A percentile compares a stretch with the other conserved stretches of the same genome.
phyloP scores from a whole-genome alignment of 2,797 vertebrate genomes.

The Peromyscus nudipes region DNA sequence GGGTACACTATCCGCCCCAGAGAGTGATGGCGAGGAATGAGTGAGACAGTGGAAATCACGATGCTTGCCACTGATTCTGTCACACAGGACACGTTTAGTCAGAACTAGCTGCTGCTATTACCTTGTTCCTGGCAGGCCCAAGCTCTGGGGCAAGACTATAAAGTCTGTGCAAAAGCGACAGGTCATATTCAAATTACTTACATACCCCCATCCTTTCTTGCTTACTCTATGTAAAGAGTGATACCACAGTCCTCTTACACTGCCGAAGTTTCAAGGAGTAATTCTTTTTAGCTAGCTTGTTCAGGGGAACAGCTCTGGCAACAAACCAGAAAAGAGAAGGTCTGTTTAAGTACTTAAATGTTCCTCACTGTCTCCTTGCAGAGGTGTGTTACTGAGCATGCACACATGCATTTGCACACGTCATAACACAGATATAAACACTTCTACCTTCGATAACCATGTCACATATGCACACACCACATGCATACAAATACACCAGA shows the following conservation, averaged over 20 bases:
- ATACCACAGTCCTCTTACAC: background rate
- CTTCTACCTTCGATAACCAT: background rate
- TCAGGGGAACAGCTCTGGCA: background rate
- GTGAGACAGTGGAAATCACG: background rate
- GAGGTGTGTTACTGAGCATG: background rate
- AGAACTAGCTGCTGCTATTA: background rate
- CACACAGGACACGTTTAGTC: too few relatives aligned
- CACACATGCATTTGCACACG: fast-evolving
- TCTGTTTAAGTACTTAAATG: background rate
- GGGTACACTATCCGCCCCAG: background rate
- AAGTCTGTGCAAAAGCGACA: background rate
- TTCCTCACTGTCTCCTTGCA: background rate
- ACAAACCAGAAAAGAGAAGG: background rate
- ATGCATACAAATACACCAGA: background rate
- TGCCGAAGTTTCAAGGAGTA: background rate
- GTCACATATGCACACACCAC: background rate
- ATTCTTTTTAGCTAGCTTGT: background rate
- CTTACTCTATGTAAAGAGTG: background rate
- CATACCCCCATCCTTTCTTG: background rate
- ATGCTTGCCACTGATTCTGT: background rate
- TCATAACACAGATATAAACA: background rate
- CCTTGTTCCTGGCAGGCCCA: background rate
- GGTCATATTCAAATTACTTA: background rate
- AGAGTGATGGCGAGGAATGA: background rate
- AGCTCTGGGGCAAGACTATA: background rate